A percentile compares a stretch with the other conserved stretches of the same genome.
phyloP scores from a whole-genome alignment of 2,888 invertebrate genomes.

The Eledona agricola region DNA sequence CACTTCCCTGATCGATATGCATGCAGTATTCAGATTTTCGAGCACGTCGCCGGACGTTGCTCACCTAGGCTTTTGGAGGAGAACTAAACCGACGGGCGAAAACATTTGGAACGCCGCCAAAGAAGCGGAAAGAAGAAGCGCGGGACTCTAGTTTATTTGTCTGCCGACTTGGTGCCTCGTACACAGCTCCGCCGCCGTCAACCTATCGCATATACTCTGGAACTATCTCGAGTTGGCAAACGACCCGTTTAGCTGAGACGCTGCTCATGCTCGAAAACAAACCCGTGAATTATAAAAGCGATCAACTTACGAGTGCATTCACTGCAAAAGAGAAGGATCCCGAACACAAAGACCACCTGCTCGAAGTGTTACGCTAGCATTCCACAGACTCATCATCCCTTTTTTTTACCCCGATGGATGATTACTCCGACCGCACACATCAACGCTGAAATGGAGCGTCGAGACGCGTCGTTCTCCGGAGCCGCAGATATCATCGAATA shows the following conservation, averaged over 20 bases:
- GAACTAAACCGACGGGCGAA: constrained; percentile 1
- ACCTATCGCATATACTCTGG: constrained; percentile 16
- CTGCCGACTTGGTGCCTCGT: constrained; percentile 17
- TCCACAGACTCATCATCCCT: no score
- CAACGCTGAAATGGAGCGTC: constrained; percentile 21
- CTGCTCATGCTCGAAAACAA: constrained; percentile 19
- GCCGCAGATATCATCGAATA: constrained; percentile 35
- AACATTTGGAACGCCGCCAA: constrained; percentile 24
- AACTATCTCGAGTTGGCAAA: constrained; percentile 29
- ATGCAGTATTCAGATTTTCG: constrained; percentile 14
- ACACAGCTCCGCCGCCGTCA: constrained; percentile 4
- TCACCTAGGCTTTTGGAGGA: constrained; percentile 4
- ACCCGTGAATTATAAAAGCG: constrained; percentile 18
- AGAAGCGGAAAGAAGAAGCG: constrained; percentile 9
- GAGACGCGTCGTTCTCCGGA: constrained; percentile 17
- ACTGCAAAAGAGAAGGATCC: constrained; percentile 2
- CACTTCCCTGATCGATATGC: constrained; percentile 34
- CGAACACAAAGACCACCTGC: constrained; percentile 8
- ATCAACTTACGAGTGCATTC: constrained; percentile 13
- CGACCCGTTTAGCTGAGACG: constrained; percentile 5
- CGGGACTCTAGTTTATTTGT: constrained; percentile 27
- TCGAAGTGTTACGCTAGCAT: neutral
- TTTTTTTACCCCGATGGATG: constrained; percentile 4
- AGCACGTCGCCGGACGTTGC: constrained; percentile 14
- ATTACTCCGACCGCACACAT: constrained; percentile 24